A percentile compares a stretch with the other conserved stretches of the same genome.
phyloP scores from a whole-genome alignment of 92 coral and sea anemone species.

The Porites rus region DNA sequence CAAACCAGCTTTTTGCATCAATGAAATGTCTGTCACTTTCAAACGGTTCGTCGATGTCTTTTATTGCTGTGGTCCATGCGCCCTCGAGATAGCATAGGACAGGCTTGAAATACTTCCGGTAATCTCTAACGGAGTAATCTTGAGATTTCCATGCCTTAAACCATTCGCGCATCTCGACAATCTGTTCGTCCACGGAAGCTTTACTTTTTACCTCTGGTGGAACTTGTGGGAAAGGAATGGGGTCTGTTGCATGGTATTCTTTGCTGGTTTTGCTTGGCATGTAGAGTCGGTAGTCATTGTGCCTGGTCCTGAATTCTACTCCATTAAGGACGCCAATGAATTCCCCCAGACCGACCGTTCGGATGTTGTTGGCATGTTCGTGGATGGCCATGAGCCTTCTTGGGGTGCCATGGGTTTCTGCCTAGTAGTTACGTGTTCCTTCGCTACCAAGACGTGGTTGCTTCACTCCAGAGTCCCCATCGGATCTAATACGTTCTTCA shows the following conservation, averaged over 20 bases:
- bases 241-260: conserved; percentile 67
- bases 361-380: conserved; percentile 83
- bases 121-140: conserved; percentile 70
- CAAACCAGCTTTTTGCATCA: conserved; percentile 80
- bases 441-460: conserved; percentile 54
- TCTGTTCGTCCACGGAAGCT: conserved; percentile 56
- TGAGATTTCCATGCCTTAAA: conserved; percentile 91
- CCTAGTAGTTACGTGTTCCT: conserved; percentile 66
- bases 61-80: conserved; percentile 71
- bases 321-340: conserved; percentile 84
- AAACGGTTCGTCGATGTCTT: conserved; percentile 77
- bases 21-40: conserved; percentile 85
- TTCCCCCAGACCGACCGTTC: conserved; percentile 89
- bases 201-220: conserved; percentile 62
- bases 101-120: conserved; percentile 87
- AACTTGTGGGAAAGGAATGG: conserved; percentile 60
- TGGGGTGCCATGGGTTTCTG: conserved; percentile 61
- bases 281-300: conserved; percentile 88
- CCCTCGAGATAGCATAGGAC: conserved; percentile 88
- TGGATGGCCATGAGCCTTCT: conserved; percentile 69
- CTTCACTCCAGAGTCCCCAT: conserved; percentile 78
- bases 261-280: conserved; percentile 71
- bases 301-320: conserved; percentile 90
- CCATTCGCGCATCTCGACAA: conserved; percentile 90
- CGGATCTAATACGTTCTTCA: conserved; percentile 76